A percentile compares a stretch with the other conserved stretches of the same genome.
phyloP scores from a whole-genome alignment of 2,888 invertebrate species.

The Conops quadrifasciatus region DNA sequence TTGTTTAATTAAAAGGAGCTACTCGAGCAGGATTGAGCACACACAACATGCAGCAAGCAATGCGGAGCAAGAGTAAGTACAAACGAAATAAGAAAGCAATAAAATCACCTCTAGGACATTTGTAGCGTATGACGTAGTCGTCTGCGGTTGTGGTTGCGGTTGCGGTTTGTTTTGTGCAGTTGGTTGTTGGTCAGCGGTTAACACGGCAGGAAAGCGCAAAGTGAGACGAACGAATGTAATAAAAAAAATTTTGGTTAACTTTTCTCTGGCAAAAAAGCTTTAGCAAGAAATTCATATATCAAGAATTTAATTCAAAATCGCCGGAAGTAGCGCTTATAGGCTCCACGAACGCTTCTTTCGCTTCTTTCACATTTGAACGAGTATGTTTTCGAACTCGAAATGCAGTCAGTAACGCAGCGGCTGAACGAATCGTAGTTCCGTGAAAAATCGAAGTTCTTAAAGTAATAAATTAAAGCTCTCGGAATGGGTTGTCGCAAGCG shows the following conservation, averaged over 20 bases:
- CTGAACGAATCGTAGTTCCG: too few relatives aligned
- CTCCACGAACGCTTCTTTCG: background rate
- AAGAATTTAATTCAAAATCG: constrained; percentile 13
- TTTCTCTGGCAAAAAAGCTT: background rate
- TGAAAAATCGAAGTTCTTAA: too few relatives aligned
- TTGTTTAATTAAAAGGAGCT: too few relatives aligned
- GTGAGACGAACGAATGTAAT: background rate
- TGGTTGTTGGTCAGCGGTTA: background rate
- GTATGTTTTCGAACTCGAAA: too few relatives aligned
- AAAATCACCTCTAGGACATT: constrained; percentile 82
- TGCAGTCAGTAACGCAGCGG: too few relatives aligned
- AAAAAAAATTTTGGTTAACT: constrained; percentile 16
- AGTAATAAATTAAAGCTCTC: too few relatives aligned
- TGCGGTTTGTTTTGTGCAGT: constrained; percentile 13
- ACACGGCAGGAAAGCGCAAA: constrained; percentile 2
- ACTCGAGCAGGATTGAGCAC: too few relatives aligned
- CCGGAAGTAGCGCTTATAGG: background rate
- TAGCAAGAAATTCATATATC: constrained; percentile 12
- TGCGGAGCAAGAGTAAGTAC: background rate
- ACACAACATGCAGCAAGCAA: background rate
- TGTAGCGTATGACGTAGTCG: constrained; percentile 93
- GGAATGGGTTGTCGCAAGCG: too few relatives aligned
- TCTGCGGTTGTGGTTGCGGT: constrained; percentile 72
- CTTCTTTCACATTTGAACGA: background rate
- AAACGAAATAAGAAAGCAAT: constrained; percentile 36